Conservation (phyloP, 2,888 invertebrate genomes). For the Hartigia nigra region DNA sequence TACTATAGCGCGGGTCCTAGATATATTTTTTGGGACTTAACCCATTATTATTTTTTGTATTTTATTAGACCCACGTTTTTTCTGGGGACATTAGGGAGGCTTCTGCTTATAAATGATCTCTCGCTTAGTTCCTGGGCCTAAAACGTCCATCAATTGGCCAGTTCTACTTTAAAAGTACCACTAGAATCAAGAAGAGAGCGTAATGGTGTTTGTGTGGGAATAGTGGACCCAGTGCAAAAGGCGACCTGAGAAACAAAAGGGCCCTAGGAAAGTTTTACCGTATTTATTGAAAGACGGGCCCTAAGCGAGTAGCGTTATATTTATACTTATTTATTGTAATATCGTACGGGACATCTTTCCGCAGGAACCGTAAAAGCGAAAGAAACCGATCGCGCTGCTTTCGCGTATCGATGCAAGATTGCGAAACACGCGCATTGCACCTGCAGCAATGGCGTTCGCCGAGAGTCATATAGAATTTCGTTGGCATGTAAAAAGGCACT, state of each 20-base stretch:
- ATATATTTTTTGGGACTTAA: neutral
- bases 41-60: neutral
- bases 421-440: neutral
- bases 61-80: neutral
- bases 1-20: neutral
- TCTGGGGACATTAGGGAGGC: neutral
- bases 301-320: neutral
- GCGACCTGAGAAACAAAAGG: neutral
- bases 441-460: neutral
- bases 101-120: neutral
- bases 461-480: constrained; percentile 10
- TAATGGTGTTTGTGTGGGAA: neutral
- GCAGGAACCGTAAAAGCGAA: neutral
- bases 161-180: neutral
- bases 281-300: neutral
- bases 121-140: neutral
- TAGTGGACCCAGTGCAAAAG: too few relatives aligned
- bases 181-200: neutral
- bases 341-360: neutral
- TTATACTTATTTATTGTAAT: neutral
- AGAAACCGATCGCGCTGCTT: neutral
- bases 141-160: neutral
- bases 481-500: constrained; percentile 49
- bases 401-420: neutral
- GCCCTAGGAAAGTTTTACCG: neutral